Conservation (phyloP, 2,888 invertebrate species). For the Caenorhabditis zanzibari region DNA sequence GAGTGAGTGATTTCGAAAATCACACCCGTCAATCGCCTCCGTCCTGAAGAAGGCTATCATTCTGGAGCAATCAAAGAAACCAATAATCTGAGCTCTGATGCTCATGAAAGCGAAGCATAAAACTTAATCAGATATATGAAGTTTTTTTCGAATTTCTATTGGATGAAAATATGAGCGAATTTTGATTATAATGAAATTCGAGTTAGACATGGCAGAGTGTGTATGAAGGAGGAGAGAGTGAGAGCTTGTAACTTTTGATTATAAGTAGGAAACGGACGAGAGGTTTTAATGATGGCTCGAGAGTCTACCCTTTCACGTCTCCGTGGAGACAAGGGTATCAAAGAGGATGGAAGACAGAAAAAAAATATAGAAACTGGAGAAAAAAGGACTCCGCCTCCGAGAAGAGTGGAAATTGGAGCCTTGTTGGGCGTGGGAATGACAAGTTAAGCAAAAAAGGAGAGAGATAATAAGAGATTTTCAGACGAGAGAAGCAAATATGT, state of each 20-base stretch:
- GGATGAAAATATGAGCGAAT: not conserved
- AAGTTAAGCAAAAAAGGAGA: not conserved
- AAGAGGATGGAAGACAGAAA: not conserved
- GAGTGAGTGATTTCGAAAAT: no score
- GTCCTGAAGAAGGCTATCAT: no score
- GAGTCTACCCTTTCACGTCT: constrained; percentile 7
- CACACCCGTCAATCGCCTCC: no score
- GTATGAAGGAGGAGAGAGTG: not conserved
- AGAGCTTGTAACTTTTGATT: constrained; percentile 24
- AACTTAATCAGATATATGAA: constrained; percentile 1
- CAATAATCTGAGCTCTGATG: not conserved
- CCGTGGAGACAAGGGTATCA: constrained; percentile 1
- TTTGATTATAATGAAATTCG: constrained; percentile 1
- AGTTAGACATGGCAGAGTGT: not conserved
- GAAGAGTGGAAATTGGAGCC: not conserved
- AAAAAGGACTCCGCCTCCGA: constrained; percentile 5
- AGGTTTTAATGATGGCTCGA: not conserved
- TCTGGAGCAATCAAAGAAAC: not conserved
- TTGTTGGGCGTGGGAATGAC: constrained; percentile 20
- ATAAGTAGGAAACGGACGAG: not conserved
- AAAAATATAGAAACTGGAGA: not conserved
- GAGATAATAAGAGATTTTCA: constrained; percentile 16
- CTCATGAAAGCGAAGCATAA: not conserved
- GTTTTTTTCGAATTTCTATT: not conserved
- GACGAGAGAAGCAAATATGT: not conserved